A percentile compares a stretch with the other conserved stretches of the same genome.
These are phyloP conservation scores for Oligia latruncula DNA, from an alignment of 2,888 invertebrate genomes.

Conservation along the genomic window DNA sequence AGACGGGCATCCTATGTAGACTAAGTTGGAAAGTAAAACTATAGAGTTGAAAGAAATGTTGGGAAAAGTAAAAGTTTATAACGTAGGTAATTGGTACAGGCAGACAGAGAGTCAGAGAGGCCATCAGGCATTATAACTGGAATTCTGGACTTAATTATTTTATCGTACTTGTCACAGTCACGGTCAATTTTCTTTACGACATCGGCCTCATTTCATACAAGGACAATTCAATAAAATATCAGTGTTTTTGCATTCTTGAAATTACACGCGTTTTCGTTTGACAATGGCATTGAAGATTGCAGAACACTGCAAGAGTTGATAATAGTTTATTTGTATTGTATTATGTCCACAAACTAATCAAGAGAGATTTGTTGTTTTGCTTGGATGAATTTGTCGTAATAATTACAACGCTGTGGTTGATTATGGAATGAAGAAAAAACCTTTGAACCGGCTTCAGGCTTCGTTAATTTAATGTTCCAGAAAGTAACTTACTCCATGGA, in stretches of 20 bases:
- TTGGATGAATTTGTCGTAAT: conserved; percentile 39
- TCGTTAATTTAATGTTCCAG: conserved; percentile 32
- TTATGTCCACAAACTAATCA: conserved; percentile 52
- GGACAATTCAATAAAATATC: conserved; percentile 59
- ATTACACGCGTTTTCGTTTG: conserved; percentile 69
- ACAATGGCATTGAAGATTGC: conserved; percentile 76
- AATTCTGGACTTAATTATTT: conserved; percentile 18
- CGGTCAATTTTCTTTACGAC: conserved; percentile 55
- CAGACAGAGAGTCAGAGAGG: neutral
- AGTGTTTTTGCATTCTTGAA: conserved; percentile 62
- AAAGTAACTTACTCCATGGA: conserved; percentile 5
- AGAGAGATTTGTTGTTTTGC: conserved; percentile 44
- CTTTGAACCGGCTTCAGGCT: conserved; percentile 16
- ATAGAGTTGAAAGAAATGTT: neutral
- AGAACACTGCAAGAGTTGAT: conserved; percentile 63
- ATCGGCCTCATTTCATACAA: conserved; percentile 61
- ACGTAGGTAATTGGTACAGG: neutral
- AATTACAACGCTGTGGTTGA: conserved; percentile 21
- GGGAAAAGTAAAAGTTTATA: neutral
- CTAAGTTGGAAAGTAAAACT: neutral
- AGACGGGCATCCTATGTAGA: conserved; percentile 1
- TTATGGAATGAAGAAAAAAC: conserved; percentile 15
- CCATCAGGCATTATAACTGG: neutral
- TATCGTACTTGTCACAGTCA: conserved; percentile 47
- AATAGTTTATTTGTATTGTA: conserved; percentile 62